phyloP scores from a whole-genome alignment of 2,888 invertebrate species.

The Embidobia sp. region DNA sequence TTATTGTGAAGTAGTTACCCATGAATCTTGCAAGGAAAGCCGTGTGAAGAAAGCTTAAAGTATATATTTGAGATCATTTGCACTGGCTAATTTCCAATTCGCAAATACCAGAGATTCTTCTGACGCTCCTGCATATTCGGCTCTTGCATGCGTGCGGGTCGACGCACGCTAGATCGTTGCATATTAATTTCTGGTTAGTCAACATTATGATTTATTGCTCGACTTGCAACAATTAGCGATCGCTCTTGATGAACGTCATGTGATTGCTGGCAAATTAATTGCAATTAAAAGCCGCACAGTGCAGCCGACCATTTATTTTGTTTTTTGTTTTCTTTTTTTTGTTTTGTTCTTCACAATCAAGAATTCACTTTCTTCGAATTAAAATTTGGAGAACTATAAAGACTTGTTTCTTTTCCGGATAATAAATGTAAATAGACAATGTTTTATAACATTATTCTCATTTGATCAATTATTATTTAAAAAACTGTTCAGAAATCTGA shows the following conservation, averaged over 20 bases:
- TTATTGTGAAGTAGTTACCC: conserved; percentile 32
- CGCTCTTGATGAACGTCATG: conserved; percentile 32
- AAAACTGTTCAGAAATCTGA: too few relatives aligned
- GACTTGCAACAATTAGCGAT: conserved; percentile 37
- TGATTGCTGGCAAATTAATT: conserved; percentile 20
- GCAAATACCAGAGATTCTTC: conserved; percentile 53
- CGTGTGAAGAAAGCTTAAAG: conserved; percentile 67
- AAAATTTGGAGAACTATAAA: too few relatives aligned
- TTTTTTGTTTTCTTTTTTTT: too few relatives aligned
- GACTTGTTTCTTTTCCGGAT: too few relatives aligned
- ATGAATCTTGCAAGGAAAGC: conserved; percentile 40
- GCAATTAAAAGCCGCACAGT: conserved; percentile 29
- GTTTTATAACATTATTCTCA: too few relatives aligned
- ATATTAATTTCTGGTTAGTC: conserved; percentile 51
- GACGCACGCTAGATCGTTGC: conserved; percentile 42
- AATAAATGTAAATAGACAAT: too few relatives aligned
- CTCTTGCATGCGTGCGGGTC: conserved; percentile 46
- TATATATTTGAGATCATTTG: conserved; percentile 60
- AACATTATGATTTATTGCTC: conserved; percentile 36
- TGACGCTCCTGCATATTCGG: conserved; percentile 49
- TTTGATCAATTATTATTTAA: too few relatives aligned
- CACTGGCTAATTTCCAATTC: conserved; percentile 60
- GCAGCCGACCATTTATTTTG: conserved; percentile 20
- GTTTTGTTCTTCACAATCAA: too few relatives aligned
- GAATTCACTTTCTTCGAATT: too few relatives aligned